A percentile compares a stretch with the other conserved stretches of the same genome.
Conservation (phyloP, 2,888 invertebrate species). For the Steromphala cineraria region DNA sequence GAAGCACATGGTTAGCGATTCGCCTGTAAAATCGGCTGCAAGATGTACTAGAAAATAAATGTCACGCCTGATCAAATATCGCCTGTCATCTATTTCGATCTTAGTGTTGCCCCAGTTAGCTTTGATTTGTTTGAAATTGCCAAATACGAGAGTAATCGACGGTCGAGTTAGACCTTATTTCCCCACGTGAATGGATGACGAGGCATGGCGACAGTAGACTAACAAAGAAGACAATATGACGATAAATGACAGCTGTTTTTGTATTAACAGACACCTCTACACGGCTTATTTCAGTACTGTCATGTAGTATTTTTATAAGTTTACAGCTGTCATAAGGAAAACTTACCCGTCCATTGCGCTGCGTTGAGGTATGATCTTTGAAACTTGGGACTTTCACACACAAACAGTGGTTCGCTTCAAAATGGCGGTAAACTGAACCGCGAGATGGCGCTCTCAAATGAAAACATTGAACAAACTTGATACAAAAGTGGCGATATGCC, state of each 20-base stretch:
- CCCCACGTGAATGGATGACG: neutral
- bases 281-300: neutral
- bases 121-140: neutral
- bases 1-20: neutral
- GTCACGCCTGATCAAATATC: neutral
- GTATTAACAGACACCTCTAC: neutral
- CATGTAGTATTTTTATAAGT: neutral
- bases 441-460: slow-evolving; percentile 17
- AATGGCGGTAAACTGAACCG: slow-evolving; percentile 28
- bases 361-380: neutral
- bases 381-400: neutral
- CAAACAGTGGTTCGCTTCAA: slow-evolving; percentile 26
- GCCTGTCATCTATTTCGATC: neutral
- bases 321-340: neutral
- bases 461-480: slow-evolving; percentile 1
- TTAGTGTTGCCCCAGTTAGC: neutral
- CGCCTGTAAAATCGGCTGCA: neutral
- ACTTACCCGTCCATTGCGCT: slow-evolving; percentile 15
- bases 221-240: slow-evolving; percentile 16
- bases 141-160: neutral
- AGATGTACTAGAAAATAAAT: neutral
- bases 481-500: neutral
- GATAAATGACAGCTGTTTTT: slow-evolving; percentile 14
- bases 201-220: slow-evolving; percentile 10
- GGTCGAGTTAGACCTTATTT: neutral